These are phyloP conservation scores for Aphrophora alni DNA, from an alignment of 2,888 invertebrate genomes.

Conservation along the genomic window DNA sequence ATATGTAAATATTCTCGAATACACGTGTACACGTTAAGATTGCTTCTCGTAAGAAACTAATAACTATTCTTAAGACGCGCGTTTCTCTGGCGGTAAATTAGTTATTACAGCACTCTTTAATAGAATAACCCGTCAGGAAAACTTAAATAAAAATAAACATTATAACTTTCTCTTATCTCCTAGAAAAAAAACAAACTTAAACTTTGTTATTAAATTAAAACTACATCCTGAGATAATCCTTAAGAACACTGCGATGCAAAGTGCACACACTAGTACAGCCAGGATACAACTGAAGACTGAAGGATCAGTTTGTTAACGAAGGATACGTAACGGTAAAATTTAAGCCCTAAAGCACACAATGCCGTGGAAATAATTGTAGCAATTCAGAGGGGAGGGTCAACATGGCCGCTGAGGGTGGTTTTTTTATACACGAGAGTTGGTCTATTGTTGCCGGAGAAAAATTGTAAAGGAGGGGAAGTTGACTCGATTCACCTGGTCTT, in stretches of 20 bases:
- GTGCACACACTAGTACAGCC: background rate
- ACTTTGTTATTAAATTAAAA: background rate
- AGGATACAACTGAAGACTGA: background rate
- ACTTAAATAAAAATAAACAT: background rate
- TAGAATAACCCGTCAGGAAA: no score
- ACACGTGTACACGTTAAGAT: no score
- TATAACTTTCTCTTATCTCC: background rate
- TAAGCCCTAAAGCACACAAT: constrained; percentile 20
- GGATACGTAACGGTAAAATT: background rate
- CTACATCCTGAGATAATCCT: background rate
- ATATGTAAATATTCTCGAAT: no score
- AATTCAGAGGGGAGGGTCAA: constrained; percentile 25
- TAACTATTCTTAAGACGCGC: no score
- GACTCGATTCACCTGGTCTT: background rate
- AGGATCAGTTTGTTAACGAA: background rate
- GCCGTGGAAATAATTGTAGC: constrained; percentile 35
- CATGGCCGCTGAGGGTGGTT: background rate
- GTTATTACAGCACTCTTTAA: no score
- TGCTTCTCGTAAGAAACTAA: no score
- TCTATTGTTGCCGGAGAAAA: background rate
- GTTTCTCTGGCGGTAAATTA: no score
- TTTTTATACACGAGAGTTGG: background rate
- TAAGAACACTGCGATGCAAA: background rate
- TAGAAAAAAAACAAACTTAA: no score
- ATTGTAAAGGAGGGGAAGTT: background rate